Conservation (phyloP, 2,888 invertebrate species). For the Drosophila longiperda region DNA sequence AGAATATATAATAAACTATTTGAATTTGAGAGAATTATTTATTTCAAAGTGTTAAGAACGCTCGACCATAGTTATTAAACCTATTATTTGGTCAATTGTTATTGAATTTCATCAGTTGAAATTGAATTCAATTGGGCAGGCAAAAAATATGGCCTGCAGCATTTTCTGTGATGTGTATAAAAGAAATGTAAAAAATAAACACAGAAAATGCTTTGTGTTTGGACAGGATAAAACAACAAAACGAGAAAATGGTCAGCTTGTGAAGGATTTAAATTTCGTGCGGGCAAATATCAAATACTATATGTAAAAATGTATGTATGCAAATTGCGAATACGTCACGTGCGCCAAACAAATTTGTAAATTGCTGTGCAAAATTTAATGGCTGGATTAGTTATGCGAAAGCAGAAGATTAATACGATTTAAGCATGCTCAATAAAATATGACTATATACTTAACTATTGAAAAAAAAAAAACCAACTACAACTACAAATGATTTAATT, state of each 20-base stretch:
- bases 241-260: not conserved
- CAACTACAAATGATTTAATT: constrained; percentile 57
- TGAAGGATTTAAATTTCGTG: constrained; percentile 26
- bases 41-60: constrained; percentile 2
- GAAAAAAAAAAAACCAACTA: constrained; percentile 1
- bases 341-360: constrained; percentile 27
- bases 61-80: constrained; percentile 40
- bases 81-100: constrained; percentile 10
- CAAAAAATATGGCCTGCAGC: constrained; percentile 18
- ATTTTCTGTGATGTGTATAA: not conserved
- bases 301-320: constrained; percentile 8
- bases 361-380: constrained; percentile 17
- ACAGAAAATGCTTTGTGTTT: constrained; percentile 9
- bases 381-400: constrained; percentile 18
- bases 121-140: constrained; percentile 41
- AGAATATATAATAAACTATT: not conserved
- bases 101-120: constrained; percentile 18
- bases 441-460: constrained; percentile 4
- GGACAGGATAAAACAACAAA: not conserved
- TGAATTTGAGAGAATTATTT: constrained; percentile 1
- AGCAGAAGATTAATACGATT: constrained; percentile 36
- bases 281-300: constrained; percentile 16
- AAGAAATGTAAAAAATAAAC: not conserved
- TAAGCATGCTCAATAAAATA: constrained; percentile 17
- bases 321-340: constrained; percentile 57